Base-by-base conservation (phyloP, 64 coral and sea anemone species). In the Dendrophyllia cribrosa region DNA sequence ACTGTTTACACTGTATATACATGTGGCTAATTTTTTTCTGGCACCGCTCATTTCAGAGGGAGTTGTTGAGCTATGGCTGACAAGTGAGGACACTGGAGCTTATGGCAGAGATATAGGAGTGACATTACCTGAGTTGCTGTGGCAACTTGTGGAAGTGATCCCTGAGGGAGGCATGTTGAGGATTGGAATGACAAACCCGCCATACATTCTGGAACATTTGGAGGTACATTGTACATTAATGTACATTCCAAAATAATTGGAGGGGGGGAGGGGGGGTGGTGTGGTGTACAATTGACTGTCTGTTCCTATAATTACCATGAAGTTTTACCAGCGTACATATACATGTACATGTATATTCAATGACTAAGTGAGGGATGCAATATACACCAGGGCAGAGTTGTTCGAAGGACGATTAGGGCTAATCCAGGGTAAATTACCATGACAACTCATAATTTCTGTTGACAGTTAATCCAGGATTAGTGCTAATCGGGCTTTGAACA, bases 1-100 rank as follows among this genome's bases (percentile, higher is more conserved):
- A 34, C 34, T 34, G 34, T 34, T 34, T 34, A 34, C 34, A 34
- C 34, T 34, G 34, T 34, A 34, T 34, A 34, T 34, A 34, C 34
- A 0, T 34, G 34, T 34, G 34, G 0, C 34, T 34, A 2, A 34
- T 34, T 34, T n/a, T n/a, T n/a, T n/a, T n/a, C n/a, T n/a, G n/a
- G n/a, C n/a, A n/a, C n/a, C n/a, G n/a, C n/a, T 34, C 34, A 34
- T 34, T 34, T 34, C 63, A 99, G 97, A 99, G 97, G 97, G 97
- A 88, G 97, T 99, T 22, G 97, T 99, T 83, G 97, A 99, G 66
- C 84, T 99, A 55, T 99, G 97, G 97, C 56, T 99, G 65, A 99
- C 97, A 13, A 96, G 94, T 84, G 97, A 99, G 86, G 97, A 99
- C 58, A 99, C 97, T 65, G 97, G 97, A 26, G 97, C 97, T 0